phyloP scores from a whole-genome alignment of 2,113 vertebrate genomes.

The Capricornis sumatraensis region DNA sequence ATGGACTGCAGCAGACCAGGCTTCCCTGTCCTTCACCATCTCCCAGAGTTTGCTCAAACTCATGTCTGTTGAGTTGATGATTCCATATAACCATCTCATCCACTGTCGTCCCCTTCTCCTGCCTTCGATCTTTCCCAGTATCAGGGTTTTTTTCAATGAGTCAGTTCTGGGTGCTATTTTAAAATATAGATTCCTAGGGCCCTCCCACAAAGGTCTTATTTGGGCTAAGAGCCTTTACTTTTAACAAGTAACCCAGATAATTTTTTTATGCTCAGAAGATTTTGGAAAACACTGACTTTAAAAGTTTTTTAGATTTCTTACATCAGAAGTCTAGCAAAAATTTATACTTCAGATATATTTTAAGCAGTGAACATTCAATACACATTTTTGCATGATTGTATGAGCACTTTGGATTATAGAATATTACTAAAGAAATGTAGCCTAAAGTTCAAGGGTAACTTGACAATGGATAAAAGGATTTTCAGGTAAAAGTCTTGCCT shows the following conservation, averaged over 20 bases:
- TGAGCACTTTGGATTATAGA: neutral
- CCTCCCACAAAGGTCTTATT: neutral
- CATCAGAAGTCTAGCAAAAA: neutral
- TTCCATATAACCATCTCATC: neutral
- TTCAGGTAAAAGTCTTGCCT: constrained; percentile 4
- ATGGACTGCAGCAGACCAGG: neutral
- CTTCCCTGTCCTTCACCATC: neutral
- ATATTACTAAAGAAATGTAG: neutral
- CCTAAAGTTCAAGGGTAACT: neutral
- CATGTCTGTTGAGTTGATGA: neutral
- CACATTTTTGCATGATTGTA: neutral
- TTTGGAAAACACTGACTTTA: neutral
- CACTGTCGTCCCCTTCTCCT: neutral
- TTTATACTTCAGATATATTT: neutral
- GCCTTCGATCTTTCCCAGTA: neutral
- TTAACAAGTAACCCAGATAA: neutral
- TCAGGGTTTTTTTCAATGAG: neutral
- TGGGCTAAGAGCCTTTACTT: neutral
- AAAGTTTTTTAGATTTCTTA: neutral
- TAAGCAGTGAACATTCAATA: neutral
- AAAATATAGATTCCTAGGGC: constrained; percentile 36
- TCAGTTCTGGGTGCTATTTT: constrained; percentile 61
- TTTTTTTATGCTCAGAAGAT: neutral
- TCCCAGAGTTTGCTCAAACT: neutral
- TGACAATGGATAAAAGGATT: neutral